Conservation (phyloP, 2,888 invertebrate species). For the Eulithis testata region DNA sequence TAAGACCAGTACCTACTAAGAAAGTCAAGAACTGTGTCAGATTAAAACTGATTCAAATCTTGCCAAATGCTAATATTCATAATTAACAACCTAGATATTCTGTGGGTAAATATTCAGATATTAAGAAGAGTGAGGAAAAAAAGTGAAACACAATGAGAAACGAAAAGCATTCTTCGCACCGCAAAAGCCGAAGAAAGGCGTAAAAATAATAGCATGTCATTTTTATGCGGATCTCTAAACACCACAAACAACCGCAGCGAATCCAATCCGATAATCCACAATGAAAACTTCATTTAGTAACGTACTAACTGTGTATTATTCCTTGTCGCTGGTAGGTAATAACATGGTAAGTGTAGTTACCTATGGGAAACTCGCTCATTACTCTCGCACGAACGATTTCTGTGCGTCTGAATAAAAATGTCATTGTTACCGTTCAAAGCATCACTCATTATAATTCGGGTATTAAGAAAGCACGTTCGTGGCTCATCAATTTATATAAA, state of each 20-base stretch:
- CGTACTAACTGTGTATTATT: slow-evolving; percentile 12
- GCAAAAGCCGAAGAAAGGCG: slow-evolving; percentile 22
- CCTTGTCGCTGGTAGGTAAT: slow-evolving; percentile 9
- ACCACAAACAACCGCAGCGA: slow-evolving; percentile 32
- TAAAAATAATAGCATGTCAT: slow-evolving; percentile 21
- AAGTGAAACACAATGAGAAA: slow-evolving; percentile 26
- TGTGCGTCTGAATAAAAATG: slow-evolving; percentile 56
- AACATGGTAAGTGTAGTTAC: slow-evolving; percentile 16
- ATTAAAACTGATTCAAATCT: slow-evolving; percentile 17
- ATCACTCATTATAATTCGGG: slow-evolving; percentile 74
- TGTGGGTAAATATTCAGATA: slow-evolving; percentile 23
- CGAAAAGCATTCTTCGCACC: slow-evolving; percentile 29
- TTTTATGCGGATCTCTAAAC: slow-evolving; percentile 30
- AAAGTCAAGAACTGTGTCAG: slow-evolving; percentile 5
- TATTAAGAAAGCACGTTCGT: slow-evolving; percentile 51
- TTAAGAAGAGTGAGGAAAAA: slow-evolving; percentile 10
- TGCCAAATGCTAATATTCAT: slow-evolving; percentile 23
- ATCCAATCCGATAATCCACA: slow-evolving; percentile 35
- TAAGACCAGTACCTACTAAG: slow-evolving; percentile 4
- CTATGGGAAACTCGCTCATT: slow-evolving; percentile 47
- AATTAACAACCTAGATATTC: slow-evolving; percentile 7
- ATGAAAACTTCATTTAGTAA: slow-evolving; percentile 34
- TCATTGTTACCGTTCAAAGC: slow-evolving; percentile 66
- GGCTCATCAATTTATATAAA: slow-evolving; percentile 72
- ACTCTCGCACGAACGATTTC: slow-evolving; percentile 47